Conservation (phyloP, 2,113 vertebrate species). For the Vimba vimba region DNA sequence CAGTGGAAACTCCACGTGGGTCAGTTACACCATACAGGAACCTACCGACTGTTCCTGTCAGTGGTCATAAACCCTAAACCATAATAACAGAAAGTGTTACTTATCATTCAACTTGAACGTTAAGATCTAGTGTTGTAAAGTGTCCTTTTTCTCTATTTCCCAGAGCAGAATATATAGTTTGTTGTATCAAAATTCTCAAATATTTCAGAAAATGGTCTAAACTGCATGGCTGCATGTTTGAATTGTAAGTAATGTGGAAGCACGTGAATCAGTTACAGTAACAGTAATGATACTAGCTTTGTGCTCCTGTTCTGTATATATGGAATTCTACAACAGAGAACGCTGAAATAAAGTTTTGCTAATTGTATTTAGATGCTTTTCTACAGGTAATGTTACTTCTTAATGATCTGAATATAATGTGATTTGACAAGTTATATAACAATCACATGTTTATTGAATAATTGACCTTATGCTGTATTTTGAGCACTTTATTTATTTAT, state of each 20-base stretch:
- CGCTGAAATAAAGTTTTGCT: slow-evolving; percentile 31
- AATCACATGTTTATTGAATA: slow-evolving; percentile 58
- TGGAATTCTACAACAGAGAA: slow-evolving; percentile 44
- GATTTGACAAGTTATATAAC: slow-evolving; percentile 55
- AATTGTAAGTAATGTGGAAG: slow-evolving; percentile 2
- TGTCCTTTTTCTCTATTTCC: not conserved
- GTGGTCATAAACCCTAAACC: slow-evolving; percentile 83
- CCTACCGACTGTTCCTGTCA: slow-evolving; percentile 98
- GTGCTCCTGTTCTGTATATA: slow-evolving; percentile 69
- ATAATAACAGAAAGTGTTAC: slow-evolving; percentile 52
- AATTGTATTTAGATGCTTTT: slow-evolving; percentile 59
- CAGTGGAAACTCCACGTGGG: slow-evolving; percentile 91
- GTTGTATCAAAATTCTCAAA: not conserved
- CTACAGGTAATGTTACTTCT: slow-evolving; percentile 54
- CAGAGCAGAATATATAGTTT: not conserved
- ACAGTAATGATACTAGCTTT: slow-evolving; percentile 29
- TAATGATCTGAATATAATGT: slow-evolving; percentile 64
- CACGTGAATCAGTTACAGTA: slow-evolving; percentile 39
- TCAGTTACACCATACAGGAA: slow-evolving; percentile 93
- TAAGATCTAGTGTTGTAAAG: slow-evolving; percentile 17
- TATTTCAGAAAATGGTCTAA: not conserved
- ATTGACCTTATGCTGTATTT: slow-evolving; percentile 67
- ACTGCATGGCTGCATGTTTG: slow-evolving; percentile 4
- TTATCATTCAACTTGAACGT: slow-evolving; percentile 50
- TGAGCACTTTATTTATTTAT: slow-evolving; percentile 82